phyloP scores from a whole-genome alignment of 2,113 vertebrate species.

The Dipodomys spectabilis region DNA sequence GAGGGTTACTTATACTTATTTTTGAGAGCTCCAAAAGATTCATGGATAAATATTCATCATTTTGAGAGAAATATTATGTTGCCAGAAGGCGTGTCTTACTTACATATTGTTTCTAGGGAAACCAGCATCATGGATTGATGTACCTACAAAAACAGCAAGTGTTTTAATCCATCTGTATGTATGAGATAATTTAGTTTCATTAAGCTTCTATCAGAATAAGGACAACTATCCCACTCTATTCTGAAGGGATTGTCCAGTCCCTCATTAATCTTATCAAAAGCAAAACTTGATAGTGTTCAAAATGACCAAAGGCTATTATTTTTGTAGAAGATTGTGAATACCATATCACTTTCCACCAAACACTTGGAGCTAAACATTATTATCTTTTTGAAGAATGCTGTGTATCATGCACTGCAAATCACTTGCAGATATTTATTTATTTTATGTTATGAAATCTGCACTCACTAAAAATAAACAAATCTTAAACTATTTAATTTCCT shows the following conservation, averaged over 20 bases:
- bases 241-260: not conserved
- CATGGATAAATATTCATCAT: not conserved
- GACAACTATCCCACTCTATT: conserved; percentile 27
- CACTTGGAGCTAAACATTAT: not conserved
- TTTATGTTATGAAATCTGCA: not conserved
- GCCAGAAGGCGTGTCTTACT: not conserved
- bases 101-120: conserved; percentile 11
- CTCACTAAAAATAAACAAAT: not conserved
- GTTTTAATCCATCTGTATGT: not conserved
- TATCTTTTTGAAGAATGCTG: not conserved
- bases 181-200: conserved; percentile 48
- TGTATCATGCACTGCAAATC: not conserved
- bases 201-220: conserved; percentile 63
- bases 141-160: conserved; percentile 32
- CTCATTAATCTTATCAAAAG: conserved; percentile 40
- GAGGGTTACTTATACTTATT: not conserved
- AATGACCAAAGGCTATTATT: conserved; percentile 11
- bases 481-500: not conserved
- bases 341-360: not conserved
- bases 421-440: not conserved
- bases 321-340: not conserved
- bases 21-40: conserved; percentile 49
- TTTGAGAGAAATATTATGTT: conserved; percentile 41
- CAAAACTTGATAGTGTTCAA: conserved; percentile 22
- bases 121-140: not conserved